Evolutionary conservation across 2,888 invertebrate genomes (phyloP), one percentile per base, ranked within the genome.

Genomic region (Tachystola acroxantha): DNA sequence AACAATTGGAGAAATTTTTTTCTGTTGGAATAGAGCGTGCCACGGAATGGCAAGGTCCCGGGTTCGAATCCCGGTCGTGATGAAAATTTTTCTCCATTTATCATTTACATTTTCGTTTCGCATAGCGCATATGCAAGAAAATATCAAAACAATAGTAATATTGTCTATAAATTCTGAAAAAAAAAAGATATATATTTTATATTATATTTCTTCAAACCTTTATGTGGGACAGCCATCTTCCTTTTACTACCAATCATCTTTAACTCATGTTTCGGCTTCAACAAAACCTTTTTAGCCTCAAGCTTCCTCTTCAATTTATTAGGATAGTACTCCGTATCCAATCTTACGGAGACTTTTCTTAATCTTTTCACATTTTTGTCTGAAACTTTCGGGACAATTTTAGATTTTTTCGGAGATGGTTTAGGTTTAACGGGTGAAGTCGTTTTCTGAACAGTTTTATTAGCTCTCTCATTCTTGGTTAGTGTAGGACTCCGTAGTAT

Each of bases 191-290:
- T n/a, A n/a, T n/a, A n/a, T n/a, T n/a, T n/a, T n/a, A n/a, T n/a
- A n/a, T n/a, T n/a, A n/a, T n/a, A n/a, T n/a, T n/a, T n/a, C n/a
- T n/a, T n/a, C n/a, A n/a, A n/a, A n/a, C 75, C 76, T 65, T 53
- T 73, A 10, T 48, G 55, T 2, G 78, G 76, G 4, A 50, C 54
- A 1, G 43, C 38, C 24, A 59, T 32, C 38, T 84, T 84, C 32
- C 82, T 62, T 39, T 75, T 82, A 40, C 70, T 76, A 0, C 46
- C 73, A 2, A 80, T 53, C 2, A 73, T 47, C 46, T 57, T 71
- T 22, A 72, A 53, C 13, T 64, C 49, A 37, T 62, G 56, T 29
- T 64, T 75, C 0, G 74, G 70, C 32, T 64, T 63, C 11, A 82
- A 44, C 1, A 64, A 45, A 9, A 72, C 53, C 36, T 68, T 76